Conservation (phyloP, 2,113 vertebrate genomes). For the Elgaria multicarinata region DNA sequence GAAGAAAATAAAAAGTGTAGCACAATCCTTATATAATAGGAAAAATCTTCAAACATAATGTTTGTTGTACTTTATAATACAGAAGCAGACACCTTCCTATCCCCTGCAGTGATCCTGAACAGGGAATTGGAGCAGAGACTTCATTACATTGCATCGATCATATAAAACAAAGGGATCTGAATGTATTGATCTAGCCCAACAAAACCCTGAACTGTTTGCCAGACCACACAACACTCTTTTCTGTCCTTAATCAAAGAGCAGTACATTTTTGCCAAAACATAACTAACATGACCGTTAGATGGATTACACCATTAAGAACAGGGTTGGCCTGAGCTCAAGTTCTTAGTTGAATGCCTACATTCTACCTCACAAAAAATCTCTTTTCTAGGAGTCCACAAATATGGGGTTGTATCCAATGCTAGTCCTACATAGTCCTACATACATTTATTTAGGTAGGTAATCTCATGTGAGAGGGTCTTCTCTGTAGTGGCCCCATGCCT, state of each 20-base stretch:
- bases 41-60: constrained; percentile 62
- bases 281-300: not conserved
- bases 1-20: constrained; percentile 16
- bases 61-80: constrained; percentile 73
- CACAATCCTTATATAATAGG: not conserved
- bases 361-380: not conserved
- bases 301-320: constrained; percentile 35
- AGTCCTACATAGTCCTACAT: not conserved
- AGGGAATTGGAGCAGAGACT: constrained; percentile 79
- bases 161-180: constrained; percentile 82
- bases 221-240: constrained; percentile 48
- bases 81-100: constrained; percentile 70
- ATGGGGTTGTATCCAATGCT: not conserved
- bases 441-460: too few relatives aligned
- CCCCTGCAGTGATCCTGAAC: constrained; percentile 65
- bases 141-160: constrained; percentile 88
- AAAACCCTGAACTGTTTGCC: constrained; percentile 51
- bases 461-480: too few relatives aligned
- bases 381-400: not conserved
- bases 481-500: too few relatives aligned
- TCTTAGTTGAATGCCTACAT: not conserved
- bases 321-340: not conserved
- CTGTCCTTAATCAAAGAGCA: constrained; percentile 26
- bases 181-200: constrained; percentile 79
- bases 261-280: not conserved